Evolutionary conservation across 2,113 vertebrate genomes (phyloP).

Genomic region (Burhinus bistriatus): DNA sequence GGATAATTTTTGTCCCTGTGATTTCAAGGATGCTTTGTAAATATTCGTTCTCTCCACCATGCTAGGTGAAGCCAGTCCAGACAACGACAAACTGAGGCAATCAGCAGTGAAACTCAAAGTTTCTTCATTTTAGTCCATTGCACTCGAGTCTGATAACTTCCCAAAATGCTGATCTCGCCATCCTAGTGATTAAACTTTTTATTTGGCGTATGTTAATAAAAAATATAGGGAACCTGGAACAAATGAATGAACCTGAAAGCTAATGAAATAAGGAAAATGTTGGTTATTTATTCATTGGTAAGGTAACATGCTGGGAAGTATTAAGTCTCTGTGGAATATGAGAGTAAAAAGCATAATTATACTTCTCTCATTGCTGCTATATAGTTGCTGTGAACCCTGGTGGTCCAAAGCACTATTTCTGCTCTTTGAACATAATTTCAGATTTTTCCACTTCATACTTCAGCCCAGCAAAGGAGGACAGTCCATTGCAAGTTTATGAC

Average conservation of each 20-base stretch:
- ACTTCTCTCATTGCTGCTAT: neutral
- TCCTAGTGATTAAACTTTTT: neutral
- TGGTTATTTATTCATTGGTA: neutral
- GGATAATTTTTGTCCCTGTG: neutral
- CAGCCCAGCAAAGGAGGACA: neutral
- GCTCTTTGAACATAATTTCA: neutral
- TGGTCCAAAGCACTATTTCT: neutral
- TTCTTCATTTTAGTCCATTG: neutral
- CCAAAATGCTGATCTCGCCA: neutral
- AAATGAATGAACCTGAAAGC: neutral
- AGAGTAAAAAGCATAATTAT: neutral
- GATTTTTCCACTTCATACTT: neutral
- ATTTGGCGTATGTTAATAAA: neutral
- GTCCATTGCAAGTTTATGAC: neutral
- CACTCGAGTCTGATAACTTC: neutral
- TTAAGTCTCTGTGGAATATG: neutral
- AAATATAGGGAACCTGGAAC: neutral
- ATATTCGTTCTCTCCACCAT: neutral
- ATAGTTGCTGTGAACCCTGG: neutral
- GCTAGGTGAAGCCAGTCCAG: neutral
- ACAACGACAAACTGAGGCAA: neutral
- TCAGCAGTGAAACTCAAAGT: neutral
- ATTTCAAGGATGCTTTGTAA: constrained; percentile 12
- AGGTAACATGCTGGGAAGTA: neutral
- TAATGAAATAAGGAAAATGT: neutral